Conservation (phyloP, 2,888 invertebrate species). For the Unio pictorum region DNA sequence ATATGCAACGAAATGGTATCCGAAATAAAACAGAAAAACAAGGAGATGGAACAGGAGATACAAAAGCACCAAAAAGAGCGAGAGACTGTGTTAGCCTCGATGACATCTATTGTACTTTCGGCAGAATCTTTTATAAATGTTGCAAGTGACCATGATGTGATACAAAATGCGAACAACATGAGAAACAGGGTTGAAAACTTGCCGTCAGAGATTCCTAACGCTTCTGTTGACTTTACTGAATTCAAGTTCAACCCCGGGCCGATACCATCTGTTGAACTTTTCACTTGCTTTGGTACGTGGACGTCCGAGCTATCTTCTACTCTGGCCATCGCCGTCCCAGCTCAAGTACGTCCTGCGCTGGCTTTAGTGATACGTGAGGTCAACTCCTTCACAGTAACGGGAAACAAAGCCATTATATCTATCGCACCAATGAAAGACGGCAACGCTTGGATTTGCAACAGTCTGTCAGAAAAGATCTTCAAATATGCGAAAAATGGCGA, state of each 20-base stretch:
- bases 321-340: conserved; percentile 27
- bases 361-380: conserved; percentile 30
- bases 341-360: conserved; percentile 35
- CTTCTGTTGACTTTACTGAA: conserved; percentile 31
- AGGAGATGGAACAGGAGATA: conserved; percentile 30
- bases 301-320: conserved; percentile 34
- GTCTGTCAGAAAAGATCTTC: conserved; percentile 32
- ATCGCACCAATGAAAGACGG: conserved; percentile 33
- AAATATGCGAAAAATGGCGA: conserved; percentile 31
- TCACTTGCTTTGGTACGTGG: conserved; percentile 35
- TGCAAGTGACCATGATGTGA: conserved; percentile 39
- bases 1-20: conserved; percentile 35
- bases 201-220: conserved; percentile 26
- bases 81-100: conserved; percentile 29
- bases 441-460: conserved; percentile 37
- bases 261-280: conserved; percentile 30
- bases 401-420: conserved; percentile 34
- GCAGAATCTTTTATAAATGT: conserved; percentile 35
- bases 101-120: conserved; percentile 33
- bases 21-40: conserved; percentile 37
- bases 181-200: conserved; percentile 32
- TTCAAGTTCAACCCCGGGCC: conserved; percentile 36
- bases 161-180: conserved; percentile 33
- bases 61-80: conserved; percentile 28
- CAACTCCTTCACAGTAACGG: conserved; percentile 27